These are phyloP conservation scores for Ennomos quercinarius DNA, from an alignment of 2,888 invertebrate species.

Conservation along the genomic window DNA sequence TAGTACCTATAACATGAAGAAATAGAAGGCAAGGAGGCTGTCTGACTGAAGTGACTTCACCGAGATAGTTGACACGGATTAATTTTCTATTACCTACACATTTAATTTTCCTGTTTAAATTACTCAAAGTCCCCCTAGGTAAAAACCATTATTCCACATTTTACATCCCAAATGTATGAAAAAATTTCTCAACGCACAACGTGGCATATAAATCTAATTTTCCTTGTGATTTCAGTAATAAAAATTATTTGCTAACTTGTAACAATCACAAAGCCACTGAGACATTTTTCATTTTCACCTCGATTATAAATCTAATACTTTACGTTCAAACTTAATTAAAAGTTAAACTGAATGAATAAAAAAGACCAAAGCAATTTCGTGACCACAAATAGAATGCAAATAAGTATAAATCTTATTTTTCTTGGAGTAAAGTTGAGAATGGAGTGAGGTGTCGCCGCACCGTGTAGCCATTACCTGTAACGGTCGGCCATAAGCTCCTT, in stretches of 20 bases:
- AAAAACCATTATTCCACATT: no score
- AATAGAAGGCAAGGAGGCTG: constrained; percentile 11
- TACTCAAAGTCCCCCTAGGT: no score
- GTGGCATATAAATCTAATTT: no score
- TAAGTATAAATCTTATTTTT: constrained; percentile 37
- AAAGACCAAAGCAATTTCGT: constrained; percentile 35
- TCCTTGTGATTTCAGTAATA: no score
- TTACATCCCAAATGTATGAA: no score
- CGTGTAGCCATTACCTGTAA: constrained; percentile 61
- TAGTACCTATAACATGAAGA: not conserved
- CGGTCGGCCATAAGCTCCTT: constrained; percentile 58
- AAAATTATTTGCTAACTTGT: no score
- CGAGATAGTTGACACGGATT: no score
- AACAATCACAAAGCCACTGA: constrained; percentile 5
- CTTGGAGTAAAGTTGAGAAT: constrained; percentile 40
- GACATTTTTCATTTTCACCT: constrained; percentile 19
- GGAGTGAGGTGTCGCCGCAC: constrained; percentile 28
- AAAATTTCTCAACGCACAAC: no score
- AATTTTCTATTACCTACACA: no score
- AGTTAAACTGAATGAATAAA: constrained; percentile 40
- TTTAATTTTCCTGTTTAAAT: no score
- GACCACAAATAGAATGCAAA: constrained; percentile 20
- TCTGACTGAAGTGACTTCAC: constrained; percentile 11
- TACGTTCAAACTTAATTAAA: constrained; percentile 43
- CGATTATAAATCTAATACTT: constrained; percentile 30